phyloP scores from a whole-genome alignment of 2,113 vertebrate genomes.

The Ochotona curzoniae region DNA sequence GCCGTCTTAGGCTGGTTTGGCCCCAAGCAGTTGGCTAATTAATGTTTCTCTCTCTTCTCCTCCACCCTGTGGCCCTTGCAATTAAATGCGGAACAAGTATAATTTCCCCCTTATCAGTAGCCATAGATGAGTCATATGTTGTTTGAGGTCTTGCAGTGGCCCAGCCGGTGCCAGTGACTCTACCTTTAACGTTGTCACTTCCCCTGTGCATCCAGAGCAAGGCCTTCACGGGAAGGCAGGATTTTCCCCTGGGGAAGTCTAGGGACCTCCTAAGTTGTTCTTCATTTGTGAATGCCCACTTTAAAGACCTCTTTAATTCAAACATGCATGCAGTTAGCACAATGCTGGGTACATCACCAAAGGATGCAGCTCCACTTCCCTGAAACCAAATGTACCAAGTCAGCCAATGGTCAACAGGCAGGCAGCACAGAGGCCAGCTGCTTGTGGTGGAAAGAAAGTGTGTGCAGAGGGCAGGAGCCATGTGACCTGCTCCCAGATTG shows the following conservation, averaged over 20 bases:
- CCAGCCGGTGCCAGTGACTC: neutral
- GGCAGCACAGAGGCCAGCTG: conserved; percentile 19
- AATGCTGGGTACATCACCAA: neutral
- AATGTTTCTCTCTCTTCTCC: too few species aligned
- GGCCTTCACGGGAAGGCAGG: neutral
- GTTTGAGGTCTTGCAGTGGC: neutral
- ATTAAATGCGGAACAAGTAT: too few species aligned
- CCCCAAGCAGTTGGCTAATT: too few species aligned
- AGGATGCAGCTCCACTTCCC: neutral
- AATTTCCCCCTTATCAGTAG: too few species aligned
- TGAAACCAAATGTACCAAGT: neutral
- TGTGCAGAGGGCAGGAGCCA: neutral
- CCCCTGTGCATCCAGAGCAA: neutral
- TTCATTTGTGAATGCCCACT: neutral
- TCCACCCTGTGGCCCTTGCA: too few species aligned
- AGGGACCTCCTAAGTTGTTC: neutral
- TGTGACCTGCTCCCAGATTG: conserved; percentile 6
- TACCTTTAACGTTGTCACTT: neutral
- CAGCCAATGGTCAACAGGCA: conserved; percentile 46
- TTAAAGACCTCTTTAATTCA: neutral
- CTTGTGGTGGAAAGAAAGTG: neutral
- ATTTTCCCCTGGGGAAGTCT: neutral
- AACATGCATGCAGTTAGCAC: neutral
- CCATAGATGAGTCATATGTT: neutral
- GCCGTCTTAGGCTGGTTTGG: too few species aligned